Evolutionary conservation across 2,113 vertebrate species (phyloP).

Genomic region (Ceyx cyanopectus): DNA sequence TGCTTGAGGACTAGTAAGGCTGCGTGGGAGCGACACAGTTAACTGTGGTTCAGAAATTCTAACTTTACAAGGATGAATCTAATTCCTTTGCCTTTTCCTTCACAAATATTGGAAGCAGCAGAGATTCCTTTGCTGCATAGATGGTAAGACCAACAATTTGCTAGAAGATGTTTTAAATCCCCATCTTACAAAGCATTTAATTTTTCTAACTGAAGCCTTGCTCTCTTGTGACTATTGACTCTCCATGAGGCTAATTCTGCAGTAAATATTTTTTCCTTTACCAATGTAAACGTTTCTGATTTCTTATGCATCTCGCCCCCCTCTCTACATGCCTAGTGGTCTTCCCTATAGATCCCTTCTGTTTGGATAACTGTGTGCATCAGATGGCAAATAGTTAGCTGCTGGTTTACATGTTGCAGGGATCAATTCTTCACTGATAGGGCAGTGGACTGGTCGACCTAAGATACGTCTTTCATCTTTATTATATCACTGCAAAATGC

Average conservation of each 20-base stretch:
- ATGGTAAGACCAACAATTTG: background rate
- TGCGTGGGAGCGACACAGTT: background rate
- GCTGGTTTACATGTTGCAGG: constrained; percentile 50
- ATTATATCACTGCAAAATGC: constrained; percentile 67
- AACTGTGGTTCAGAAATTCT: background rate
- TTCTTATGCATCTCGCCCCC: constrained; percentile 41
- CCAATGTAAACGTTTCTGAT: constrained; percentile 60
- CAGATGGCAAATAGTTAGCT: constrained; percentile 59
- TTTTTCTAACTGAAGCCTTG: constrained; percentile 39
- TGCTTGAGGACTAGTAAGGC: background rate
- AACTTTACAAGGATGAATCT: background rate
- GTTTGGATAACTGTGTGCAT: constrained; percentile 36
- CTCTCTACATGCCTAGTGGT: constrained; percentile 32
- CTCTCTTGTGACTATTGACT: constrained; percentile 47
- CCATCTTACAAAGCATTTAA: constrained; percentile 3
- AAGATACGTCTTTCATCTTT: constrained; percentile 66
- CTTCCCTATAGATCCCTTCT: constrained; percentile 64
- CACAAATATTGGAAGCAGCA: background rate
- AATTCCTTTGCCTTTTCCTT: constrained; percentile 7
- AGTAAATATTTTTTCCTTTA: constrained; percentile 68
- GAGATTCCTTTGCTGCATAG: background rate
- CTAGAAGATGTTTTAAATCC: background rate
- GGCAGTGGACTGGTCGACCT: constrained; percentile 45
- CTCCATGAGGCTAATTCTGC: constrained; percentile 50
- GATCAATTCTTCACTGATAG: constrained; percentile 48